Conservation (phyloP, 2,888 invertebrate genomes). For the Merodon equestris region DNA sequence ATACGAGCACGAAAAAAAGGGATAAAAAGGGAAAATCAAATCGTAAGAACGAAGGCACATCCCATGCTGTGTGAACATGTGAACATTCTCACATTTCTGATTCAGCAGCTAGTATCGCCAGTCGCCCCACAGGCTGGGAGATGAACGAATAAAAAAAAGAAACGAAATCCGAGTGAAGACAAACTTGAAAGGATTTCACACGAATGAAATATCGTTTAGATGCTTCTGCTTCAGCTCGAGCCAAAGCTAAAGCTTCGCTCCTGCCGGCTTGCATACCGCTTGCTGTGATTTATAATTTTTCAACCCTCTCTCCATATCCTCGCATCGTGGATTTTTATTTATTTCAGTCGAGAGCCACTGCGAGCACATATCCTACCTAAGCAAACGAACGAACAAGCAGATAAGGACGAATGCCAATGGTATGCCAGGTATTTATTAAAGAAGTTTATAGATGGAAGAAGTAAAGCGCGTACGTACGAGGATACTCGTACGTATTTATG, state of each 20-base stretch:
- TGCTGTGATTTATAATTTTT: slow-evolving; percentile 64
- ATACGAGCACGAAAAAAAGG: slow-evolving; percentile 3
- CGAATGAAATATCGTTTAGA: slow-evolving; percentile 58
- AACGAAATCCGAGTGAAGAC: slow-evolving; percentile 30
- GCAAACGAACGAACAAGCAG: slow-evolving; percentile 6
- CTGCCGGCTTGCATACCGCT: slow-evolving; percentile 1
- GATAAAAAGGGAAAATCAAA: background rate
- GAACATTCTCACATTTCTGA: slow-evolving; percentile 64
- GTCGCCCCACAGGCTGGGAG: background rate
- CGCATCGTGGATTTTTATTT: slow-evolving; percentile 13
- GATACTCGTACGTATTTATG: slow-evolving; percentile 32
- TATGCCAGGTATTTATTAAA: slow-evolving; percentile 58
- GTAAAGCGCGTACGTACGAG: too few relatives aligned
- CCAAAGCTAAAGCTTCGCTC: background rate
- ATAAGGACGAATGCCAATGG: slow-evolving; percentile 37
- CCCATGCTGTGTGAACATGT: slow-evolving; percentile 47
- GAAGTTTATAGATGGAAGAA: slow-evolving; percentile 40
- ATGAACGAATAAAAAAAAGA: background rate
- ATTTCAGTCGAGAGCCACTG: slow-evolving; percentile 8
- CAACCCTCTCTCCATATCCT: slow-evolving; percentile 10
- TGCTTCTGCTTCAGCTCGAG: slow-evolving; percentile 16
- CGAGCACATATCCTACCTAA: background rate
- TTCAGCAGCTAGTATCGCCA: slow-evolving; percentile 7
- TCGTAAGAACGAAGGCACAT: background rate
- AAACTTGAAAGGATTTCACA: slow-evolving; percentile 63